phyloP scores from a whole-genome alignment of 2,888 invertebrate genomes.

The Conops quadrifasciatus region DNA sequence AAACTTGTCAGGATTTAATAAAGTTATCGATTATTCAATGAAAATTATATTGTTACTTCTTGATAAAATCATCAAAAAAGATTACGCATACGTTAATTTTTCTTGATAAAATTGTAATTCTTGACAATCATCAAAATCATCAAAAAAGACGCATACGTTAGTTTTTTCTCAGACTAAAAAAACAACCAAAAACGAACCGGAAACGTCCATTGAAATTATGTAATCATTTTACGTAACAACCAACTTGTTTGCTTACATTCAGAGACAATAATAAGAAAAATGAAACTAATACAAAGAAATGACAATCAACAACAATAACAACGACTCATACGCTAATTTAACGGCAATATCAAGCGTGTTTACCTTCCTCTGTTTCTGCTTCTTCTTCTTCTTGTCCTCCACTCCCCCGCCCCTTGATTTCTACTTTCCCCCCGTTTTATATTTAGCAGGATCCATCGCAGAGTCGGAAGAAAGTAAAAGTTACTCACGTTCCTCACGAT shows the following conservation, averaged over 20 bases:
- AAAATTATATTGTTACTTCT: no score
- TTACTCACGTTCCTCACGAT: conserved; percentile 3
- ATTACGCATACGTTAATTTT: no score
- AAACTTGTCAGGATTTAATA: no score
- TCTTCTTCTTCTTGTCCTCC: not conserved
- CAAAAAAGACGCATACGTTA: no score
- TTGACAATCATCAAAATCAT: no score
- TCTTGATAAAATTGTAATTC: no score
- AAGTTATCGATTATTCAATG: no score
- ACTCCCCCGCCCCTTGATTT: not conserved
- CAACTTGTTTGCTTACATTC: conserved; percentile 7
- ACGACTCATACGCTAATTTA: not conserved
- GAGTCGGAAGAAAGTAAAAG: conserved; percentile 23
- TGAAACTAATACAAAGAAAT: not conserved
- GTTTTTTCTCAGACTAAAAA: not conserved
- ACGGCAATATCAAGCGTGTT: not conserved
- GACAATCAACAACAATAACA: not conserved
- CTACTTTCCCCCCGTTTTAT: not conserved
- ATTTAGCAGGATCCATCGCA: not conserved
- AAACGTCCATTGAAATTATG: conserved; percentile 13
- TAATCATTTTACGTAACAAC: conserved; percentile 8
- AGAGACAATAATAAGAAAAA: not conserved
- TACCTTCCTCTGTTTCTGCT: no score
- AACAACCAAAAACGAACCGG: not conserved
- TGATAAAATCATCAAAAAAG: no score